Evolutionary conservation across 2,797 vertebrate species (phyloP), one percentile per base, ranked within the genome.

Genomic region (Buceros bicornis): DNA sequence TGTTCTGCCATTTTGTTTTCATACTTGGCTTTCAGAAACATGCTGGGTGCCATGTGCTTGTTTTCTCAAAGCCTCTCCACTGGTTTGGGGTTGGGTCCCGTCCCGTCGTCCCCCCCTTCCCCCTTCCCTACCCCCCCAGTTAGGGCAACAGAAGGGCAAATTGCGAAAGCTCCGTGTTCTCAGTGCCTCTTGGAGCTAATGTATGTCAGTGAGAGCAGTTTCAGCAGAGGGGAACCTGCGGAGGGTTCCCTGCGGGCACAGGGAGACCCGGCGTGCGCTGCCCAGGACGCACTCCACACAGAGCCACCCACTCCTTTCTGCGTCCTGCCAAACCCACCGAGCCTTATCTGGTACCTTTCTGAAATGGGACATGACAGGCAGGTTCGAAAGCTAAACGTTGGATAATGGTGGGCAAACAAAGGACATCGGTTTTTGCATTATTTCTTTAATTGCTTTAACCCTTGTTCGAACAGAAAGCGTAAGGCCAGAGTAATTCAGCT

Each of bases 401-500:
- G 93, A 92, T 89, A 93, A 96, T 81, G 90, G 95, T 91, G 90
- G 71, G 95, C 93, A 98, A 98, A 98, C 96, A 97, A 97, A 98
- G 71, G 96, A 94, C 93, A 95, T 93, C 87, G 94, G 83, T 97
- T 94, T 97, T 97, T 96, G 94, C 97, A 98, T 97, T 96, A 95
- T 94, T 98, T 98, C 98, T 98, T 97, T 98, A 98, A 99, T 99
- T 98, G 97, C 97, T 99, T 98, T 98, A 98, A 98, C 98, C 97
- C 97, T 91, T 84, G 90, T 98, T 97, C 95, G 89, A 97, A 95
- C 82, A 97, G 97, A 97, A 97, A 98, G 97, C 98, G 93, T 89
- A 97, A 98, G 98, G 98, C 98, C 98, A 98, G 96, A 97, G 97
- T 97, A 97, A 98, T 98, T 98, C 98, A 97, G 97, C 96, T 78